Percentiles rank a stretch among this genome's conserved stretches.
phyloP scores from a whole-genome alignment of 2,888 invertebrate species.

The Idaea dimidiata region DNA sequence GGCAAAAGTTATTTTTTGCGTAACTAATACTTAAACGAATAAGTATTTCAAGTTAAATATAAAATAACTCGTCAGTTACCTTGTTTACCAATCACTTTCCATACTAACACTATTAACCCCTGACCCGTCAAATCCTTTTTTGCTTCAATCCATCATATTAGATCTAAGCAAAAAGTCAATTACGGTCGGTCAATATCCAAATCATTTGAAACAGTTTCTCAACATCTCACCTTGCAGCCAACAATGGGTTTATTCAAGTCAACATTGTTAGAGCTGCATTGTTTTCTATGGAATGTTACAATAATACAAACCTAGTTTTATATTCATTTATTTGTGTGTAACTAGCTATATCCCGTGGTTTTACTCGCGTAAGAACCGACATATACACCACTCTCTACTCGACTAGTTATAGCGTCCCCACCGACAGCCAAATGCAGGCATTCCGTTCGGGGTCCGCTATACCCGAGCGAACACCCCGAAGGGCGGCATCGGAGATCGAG shows the following conservation, averaged over 20 bases:
- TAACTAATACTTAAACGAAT: neutral
- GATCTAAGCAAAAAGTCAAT: neutral
- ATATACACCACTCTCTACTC: no score
- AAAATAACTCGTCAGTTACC: neutral
- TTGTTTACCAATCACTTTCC: conserved; percentile 6
- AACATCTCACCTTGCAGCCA: conserved; percentile 56
- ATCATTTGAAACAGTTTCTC: conserved; percentile 32
- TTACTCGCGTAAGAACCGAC: neutral
- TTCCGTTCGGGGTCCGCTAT: no score
- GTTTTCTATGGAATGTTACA: conserved; percentile 40
- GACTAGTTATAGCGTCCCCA: no score
- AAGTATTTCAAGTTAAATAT: neutral
- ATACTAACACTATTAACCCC: conserved; percentile 13
- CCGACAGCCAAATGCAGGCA: no score
- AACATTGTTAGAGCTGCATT: conserved; percentile 43
- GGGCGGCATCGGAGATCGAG: no score
- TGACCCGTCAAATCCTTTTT: conserved; percentile 8
- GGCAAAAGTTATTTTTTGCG: no score
- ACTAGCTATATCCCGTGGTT: neutral
- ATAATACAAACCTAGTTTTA: conserved; percentile 24
- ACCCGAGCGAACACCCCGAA: no score
- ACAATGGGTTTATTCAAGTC: conserved; percentile 42
- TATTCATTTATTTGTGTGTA: neutral
- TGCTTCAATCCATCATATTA: neutral
- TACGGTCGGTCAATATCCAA: neutral